phyloP scores from a whole-genome alignment of 2,113 vertebrate genomes.

The Sturnus vulgaris region DNA sequence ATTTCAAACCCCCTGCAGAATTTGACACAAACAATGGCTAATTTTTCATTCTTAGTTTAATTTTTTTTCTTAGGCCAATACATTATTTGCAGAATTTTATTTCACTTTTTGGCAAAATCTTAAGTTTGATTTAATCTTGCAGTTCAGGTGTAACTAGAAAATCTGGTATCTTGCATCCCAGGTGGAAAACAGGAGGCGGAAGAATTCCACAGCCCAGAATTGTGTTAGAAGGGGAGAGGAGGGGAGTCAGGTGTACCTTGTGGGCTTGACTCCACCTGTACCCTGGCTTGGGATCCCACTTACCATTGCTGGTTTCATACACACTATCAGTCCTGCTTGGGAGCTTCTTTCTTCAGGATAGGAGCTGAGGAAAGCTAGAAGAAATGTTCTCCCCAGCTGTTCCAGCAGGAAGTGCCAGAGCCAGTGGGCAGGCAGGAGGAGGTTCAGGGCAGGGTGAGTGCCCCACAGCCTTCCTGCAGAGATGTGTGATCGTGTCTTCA shows the following conservation, averaged over 20 bases:
- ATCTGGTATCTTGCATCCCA: not conserved
- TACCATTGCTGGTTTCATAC: not conserved
- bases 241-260: not conserved
- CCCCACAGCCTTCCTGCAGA: not conserved
- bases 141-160: not conserved
- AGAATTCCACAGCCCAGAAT: not conserved
- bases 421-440: not conserved
- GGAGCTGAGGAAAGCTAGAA: not conserved
- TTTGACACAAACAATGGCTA: not conserved
- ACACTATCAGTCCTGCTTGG: fast-evolving
- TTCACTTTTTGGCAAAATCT: not conserved
- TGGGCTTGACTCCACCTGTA: not conserved
- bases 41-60: not conserved
- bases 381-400: not conserved
- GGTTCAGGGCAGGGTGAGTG: not conserved
- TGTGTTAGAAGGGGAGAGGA: not conserved
- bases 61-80: not conserved
- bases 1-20: not conserved
- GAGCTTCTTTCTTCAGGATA: not conserved
- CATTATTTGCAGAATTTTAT: not conserved
- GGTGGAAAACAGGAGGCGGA: not conserved
- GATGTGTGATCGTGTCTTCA: not conserved
- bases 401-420: not conserved
- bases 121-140: not conserved
- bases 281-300: not conserved